Percentiles rank a stretch among this genome's conserved stretches.
phyloP scores from a whole-genome alignment of 2,797 vertebrate genomes.

The Rhynchonycteris naso region DNA sequence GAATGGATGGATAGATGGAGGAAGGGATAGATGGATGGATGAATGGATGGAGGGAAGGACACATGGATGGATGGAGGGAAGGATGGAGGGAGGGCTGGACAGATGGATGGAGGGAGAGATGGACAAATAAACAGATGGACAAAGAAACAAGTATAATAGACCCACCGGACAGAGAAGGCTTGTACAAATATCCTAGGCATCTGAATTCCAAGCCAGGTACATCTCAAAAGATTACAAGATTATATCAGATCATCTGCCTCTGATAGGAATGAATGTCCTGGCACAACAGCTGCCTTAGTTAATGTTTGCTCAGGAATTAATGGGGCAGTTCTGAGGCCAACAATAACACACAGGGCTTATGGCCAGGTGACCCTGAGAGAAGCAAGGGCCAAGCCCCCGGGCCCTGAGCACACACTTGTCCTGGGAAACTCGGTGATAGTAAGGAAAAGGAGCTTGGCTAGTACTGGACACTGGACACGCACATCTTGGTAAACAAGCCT shows the following conservation, averaged over 20 bases:
- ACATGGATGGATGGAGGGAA: too few species aligned
- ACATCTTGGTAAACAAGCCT: not conserved
- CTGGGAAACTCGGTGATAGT: not conserved
- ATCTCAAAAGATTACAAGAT: not conserved
- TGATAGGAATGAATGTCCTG: not conserved
- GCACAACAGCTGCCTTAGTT: not conserved
- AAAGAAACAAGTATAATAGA: not conserved
- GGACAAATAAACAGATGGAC: not conserved
- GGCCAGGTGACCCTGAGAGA: not conserved
- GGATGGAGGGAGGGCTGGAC: too few species aligned
- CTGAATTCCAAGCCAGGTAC: not conserved
- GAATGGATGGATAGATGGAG: too few species aligned
- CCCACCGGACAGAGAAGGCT: not conserved
- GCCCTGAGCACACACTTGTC: not conserved
- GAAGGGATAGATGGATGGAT: too few species aligned
- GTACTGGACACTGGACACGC: too few species aligned
- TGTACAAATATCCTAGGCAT: not conserved
- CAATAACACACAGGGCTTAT: not conserved
- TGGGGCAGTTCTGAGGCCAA: not conserved
- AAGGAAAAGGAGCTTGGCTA: not conserved
- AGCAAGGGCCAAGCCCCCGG: not conserved
- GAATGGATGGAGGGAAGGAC: too few species aligned
- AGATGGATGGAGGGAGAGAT: rapidly evolving
- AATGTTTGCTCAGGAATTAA: not conserved
- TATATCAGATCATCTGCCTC: not conserved